Evolutionary conservation across 2,797 vertebrate species (phyloP), one percentile per base, ranked within the genome.

Genomic region (Lepus oiostolus): DNA sequence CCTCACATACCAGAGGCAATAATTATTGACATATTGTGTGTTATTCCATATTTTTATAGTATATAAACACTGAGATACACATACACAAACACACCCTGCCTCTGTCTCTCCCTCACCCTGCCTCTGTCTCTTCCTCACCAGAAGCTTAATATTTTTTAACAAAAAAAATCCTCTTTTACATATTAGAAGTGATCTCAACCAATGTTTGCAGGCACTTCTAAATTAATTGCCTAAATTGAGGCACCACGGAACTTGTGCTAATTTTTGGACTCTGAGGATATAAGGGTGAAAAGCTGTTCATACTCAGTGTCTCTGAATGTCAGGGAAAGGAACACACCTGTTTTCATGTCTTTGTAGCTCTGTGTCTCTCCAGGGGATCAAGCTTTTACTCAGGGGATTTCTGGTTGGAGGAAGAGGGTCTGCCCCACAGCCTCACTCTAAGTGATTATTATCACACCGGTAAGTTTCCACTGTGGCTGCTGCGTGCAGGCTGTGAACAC

Each of bases 381-480:
- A 92, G 74, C 67, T 95, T 96, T 91, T 88, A 86, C 93, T 84
- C 90, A 28, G 97, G 96, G 96, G 97, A 96, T 97, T 96, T 97
- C 96, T 97, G 90, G 85, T 65, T 82, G 91, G 88, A 65, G 94
- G 85, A 50, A 94, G 79, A 96, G 96, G 95, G 96, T 95, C 94
- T 76, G 70, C 94, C 89, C 97, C 96, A 93, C 97, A 96, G 96
- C 91, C 95, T 91, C 84, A 87, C 77, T 96, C 86, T 88, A 95
- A 96, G 96, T 96, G 97, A 98, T 96, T 94, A 95, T 95, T 96
- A 97, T 76, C 96, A 80, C 90, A 95, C 96, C n/a, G 75, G 93
- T 96, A 94, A 82, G 93, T 97, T 68, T 94, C 95, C 97, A 82
- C 32, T 70, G 96, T 21, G 85, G 96, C 97, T 95, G 93, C 92